Evolutionary conservation across 2,113 vertebrate genomes (phyloP), one percentile per base, ranked within the genome.

Genomic region (Otocyon megalotis): DNA sequence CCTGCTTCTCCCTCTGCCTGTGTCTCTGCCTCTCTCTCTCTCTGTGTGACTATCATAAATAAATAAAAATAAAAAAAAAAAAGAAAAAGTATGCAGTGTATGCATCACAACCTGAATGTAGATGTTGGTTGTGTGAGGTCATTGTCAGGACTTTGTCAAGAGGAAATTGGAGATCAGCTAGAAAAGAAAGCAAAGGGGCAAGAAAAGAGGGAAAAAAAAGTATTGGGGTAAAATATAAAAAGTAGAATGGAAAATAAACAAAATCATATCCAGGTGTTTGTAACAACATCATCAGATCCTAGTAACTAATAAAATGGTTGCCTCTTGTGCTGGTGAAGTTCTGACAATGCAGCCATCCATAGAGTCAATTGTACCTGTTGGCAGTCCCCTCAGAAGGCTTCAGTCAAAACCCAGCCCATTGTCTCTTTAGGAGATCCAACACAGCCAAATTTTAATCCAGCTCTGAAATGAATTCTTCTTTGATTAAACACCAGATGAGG

Each of bases 311-410:
- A 28, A 65, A 91, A 58, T 11, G 0, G 30, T 17, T 17, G 8
- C 43, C 14, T 76, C n/a, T 63, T 10, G 1, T 19, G 48, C 0
- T 0, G 14, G 28, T 54, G 35, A 91, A 7, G 11, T n/a, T 84
- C 62, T 56, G 32, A 30, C 62, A 50, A 28, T 15, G 48, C 0
- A 10, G 1, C 32, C 56, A 56, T 62, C 54, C 43, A 3, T 8
- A 22, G 11, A 24, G 2, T 83, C 74, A 14, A 3, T 1, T 0
- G 0, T 60, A 14, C 8, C 30, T 16, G 13, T 7, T 7, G 20
- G 12, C 12, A 14, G 8, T 20, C 50, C 32, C 16, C 32, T 22
- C 12, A 35, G 48, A 65, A 72, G 17, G 8, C 54, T n/a, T 69
- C 65, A 13, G 0, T 10, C 8, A 43, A 56, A 92, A 13, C 32